Evolutionary conservation across 2,888 invertebrate species (phyloP).

Genomic region (Podotricha telesiphe): DNA sequence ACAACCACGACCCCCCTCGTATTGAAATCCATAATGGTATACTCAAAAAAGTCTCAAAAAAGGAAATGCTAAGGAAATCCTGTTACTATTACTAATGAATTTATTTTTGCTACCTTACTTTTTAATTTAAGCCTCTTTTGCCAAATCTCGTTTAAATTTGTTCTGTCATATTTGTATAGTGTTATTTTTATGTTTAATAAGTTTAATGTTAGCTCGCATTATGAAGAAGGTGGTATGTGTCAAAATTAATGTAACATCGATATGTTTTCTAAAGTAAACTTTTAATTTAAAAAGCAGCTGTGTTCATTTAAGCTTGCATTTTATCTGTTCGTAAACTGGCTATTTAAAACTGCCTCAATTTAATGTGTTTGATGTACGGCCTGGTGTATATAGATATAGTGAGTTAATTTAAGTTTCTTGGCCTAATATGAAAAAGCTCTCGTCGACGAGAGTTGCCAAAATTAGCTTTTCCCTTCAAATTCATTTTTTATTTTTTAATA

Average conservation of each 20-base stretch:
- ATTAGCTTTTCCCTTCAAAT: neutral
- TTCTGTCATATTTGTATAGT: neutral
- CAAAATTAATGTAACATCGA: neutral
- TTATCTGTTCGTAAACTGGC: neutral
- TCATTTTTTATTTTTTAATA: neutral
- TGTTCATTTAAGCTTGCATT: neutral
- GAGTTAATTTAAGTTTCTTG: neutral
- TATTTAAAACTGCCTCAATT: neutral
- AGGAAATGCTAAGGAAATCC: slow-evolving; percentile 9
- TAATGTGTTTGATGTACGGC: neutral
- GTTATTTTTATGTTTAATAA: slow-evolving; percentile 1
- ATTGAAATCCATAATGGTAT: slow-evolving; percentile 48
- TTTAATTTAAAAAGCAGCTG: neutral
- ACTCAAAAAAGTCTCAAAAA: slow-evolving; percentile 43
- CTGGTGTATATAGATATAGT: neutral
- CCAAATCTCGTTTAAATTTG: slow-evolving; percentile 12
- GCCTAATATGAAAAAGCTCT: neutral
- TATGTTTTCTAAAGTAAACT: neutral
- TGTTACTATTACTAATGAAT: neutral
- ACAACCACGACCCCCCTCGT: slow-evolving; percentile 52
- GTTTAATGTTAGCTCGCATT: neutral
- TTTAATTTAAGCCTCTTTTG: slow-evolving; percentile 7
- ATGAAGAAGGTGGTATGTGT: neutral
- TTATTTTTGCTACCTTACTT: neutral
- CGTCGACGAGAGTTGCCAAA: neutral